Percentiles rank a stretch among this genome's conserved stretches.
These are phyloP conservation scores for Sebastes schlegelii DNA, from an alignment of 2,113 vertebrate genomes.

Conservation along the genomic window DNA sequence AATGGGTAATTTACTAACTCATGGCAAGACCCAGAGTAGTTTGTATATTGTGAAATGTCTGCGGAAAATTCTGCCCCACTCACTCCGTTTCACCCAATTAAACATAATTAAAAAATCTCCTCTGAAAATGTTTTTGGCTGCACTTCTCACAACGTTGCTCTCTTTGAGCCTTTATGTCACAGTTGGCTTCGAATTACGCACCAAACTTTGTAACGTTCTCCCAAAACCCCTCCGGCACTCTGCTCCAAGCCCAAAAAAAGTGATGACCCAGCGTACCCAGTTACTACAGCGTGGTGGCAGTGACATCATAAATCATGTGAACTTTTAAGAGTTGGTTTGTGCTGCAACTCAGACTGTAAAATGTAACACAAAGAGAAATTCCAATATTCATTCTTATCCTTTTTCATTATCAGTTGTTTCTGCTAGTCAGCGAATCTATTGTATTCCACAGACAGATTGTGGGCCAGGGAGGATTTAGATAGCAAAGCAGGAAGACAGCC, in stretches of 20 bases:
- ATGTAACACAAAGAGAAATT: conserved; percentile 47
- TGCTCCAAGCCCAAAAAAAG: conserved; percentile 15
- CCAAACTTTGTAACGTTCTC: background rate
- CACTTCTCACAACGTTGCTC: conserved; percentile 14
- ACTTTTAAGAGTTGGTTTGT: conserved; percentile 46
- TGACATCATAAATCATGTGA: conserved; percentile 47
- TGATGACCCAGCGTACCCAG: conserved; percentile 30
- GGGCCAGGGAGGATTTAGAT: conserved; percentile 63
- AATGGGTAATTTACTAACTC: background rate
- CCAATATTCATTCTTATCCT: conserved; percentile 45
- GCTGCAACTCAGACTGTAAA: conserved; percentile 27
- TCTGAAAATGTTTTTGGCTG: conserved; percentile 38
- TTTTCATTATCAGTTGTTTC: conserved; percentile 61
- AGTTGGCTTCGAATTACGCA: conserved; percentile 45
- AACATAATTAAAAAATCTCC: conserved; percentile 29
- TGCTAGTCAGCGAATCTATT: conserved; percentile 56
- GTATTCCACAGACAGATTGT: conserved; percentile 44
- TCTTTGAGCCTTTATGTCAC: conserved; percentile 44
- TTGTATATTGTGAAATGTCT: conserved; percentile 15
- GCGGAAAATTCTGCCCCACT: conserved; percentile 3
- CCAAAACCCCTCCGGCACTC: conserved; percentile 24
- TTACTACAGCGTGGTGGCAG: conserved; percentile 26
- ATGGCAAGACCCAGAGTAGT: background rate
- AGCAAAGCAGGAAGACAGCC: conserved; percentile 36
- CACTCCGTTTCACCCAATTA: conserved; percentile 18